Evolutionary conservation across 2,113 vertebrate genomes (phyloP).

Genomic region (Rhinoderma darwinii): DNA sequence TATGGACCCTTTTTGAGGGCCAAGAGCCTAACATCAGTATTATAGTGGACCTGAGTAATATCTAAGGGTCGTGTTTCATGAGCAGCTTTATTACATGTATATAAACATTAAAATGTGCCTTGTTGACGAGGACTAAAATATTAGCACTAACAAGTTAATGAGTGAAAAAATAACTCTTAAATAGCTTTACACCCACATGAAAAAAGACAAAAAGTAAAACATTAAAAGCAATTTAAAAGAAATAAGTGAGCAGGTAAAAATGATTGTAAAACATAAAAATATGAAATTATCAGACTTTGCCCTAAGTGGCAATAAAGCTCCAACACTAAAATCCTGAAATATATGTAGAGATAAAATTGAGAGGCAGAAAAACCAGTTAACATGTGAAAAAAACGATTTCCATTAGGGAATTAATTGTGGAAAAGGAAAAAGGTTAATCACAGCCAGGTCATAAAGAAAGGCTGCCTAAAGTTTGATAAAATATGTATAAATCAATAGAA

Average conservation of each 20-base stretch:
- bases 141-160: constrained; percentile 21
- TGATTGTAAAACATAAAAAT: constrained; percentile 52
- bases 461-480: constrained; percentile 28
- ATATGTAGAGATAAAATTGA: constrained; percentile 43
- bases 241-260: constrained; percentile 51
- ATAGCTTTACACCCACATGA: background rate
- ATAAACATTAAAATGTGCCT: background rate
- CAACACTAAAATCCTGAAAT: constrained; percentile 24
- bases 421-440: constrained; percentile 49
- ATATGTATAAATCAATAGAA: constrained; percentile 12
- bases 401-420: constrained; percentile 46
- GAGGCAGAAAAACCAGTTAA: constrained; percentile 41
- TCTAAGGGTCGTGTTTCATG: background rate
- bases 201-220: constrained; percentile 33
- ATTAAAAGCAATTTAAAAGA: constrained; percentile 50
- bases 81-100: background rate
- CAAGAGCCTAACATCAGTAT: background rate
- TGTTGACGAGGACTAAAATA: background rate
- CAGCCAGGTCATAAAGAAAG: constrained; percentile 19
- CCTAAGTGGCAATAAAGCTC: constrained; percentile 48
- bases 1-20: background rate
- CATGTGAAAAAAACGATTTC: constrained; percentile 30
- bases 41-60: background rate
- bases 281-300: constrained; percentile 32
- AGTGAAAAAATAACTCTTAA: background rate